phyloP scores from a whole-genome alignment of 92 coral and sea anemone genomes.

The Palythoa grandis region DNA sequence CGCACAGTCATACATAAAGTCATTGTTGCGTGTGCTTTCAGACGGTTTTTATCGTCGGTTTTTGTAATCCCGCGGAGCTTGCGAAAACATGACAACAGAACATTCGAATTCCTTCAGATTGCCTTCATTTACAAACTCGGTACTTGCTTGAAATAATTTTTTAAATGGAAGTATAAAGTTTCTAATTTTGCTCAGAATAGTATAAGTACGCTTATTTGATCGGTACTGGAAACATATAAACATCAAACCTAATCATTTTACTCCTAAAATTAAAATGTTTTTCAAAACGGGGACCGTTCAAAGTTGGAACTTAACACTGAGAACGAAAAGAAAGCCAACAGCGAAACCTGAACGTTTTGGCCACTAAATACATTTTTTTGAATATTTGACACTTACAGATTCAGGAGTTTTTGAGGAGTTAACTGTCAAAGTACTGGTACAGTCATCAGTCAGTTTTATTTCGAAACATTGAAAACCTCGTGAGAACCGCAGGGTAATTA shows the following conservation, averaged over 20 bases:
- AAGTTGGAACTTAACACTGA: conserved; percentile 93
- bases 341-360: conserved; percentile 35
- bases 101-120: conserved; percentile 86
- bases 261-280: conserved; percentile 32
- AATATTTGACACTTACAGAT: not conserved
- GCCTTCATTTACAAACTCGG: conserved; percentile 12
- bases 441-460: not conserved
- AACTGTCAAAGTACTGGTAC: not conserved
- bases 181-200: conserved; percentile 7
- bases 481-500: conserved; percentile 31
- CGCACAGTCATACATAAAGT: not conserved
- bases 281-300: conserved; percentile 57
- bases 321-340: conserved; percentile 68
- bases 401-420: not conserved
- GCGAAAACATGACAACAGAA: conserved; percentile 69
- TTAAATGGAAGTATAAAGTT: conserved; percentile 23
- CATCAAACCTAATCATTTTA: not conserved
- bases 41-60: conserved; percentile 76
- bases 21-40: conserved; percentile 50
- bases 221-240: not conserved
- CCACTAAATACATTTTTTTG: conserved; percentile 6
- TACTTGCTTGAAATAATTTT: not conserved
- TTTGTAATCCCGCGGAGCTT: conserved; percentile 70
- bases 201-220: not conserved
- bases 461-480: conserved; percentile 39